Evolutionary conservation across 2,888 invertebrate genomes (phyloP).

Genomic region (Lissonota sp.): DNA sequence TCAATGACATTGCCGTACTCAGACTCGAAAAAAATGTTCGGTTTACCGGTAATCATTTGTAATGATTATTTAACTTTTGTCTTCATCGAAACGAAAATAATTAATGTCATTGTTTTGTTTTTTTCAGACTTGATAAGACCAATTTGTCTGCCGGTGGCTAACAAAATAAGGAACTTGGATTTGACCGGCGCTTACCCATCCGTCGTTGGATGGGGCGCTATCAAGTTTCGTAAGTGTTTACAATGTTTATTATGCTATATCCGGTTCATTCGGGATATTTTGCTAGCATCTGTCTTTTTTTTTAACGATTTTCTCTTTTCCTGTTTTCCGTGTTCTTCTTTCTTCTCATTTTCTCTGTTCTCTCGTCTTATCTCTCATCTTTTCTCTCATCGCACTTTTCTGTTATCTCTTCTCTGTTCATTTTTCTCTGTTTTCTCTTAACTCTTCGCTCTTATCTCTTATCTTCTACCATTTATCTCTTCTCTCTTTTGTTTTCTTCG

Average conservation of each 20-base stretch:
- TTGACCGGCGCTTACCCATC: constrained; percentile 87
- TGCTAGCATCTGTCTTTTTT: no score
- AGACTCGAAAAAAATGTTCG: constrained; percentile 86
- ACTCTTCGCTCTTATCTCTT: no score
- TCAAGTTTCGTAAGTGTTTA: constrained; percentile 82
- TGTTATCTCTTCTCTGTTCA: no score
- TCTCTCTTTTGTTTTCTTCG: no score
- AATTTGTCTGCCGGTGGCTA: constrained; percentile 89
- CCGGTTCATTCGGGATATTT: no score
- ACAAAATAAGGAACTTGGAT: constrained; percentile 85
- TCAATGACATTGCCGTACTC: constrained; percentile 92
- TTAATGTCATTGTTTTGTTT: constrained; percentile 11
- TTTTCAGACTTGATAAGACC: constrained; percentile 88
- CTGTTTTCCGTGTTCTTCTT: no score
- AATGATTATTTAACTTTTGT: background rate
- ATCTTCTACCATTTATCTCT: no score
- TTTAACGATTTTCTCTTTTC: background rate
- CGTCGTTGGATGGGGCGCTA: constrained; percentile 94
- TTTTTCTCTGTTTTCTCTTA: no score
- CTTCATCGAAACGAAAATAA: background rate
- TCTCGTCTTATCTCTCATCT: no score
- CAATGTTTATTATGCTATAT: constrained; percentile 85
- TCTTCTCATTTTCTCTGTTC: no score
- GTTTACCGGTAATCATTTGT: constrained; percentile 85
- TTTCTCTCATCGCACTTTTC: no score